Base-by-base conservation (phyloP, 1,140 invertebrate genomes). In the Anoplolepis gracilipes region DNA sequence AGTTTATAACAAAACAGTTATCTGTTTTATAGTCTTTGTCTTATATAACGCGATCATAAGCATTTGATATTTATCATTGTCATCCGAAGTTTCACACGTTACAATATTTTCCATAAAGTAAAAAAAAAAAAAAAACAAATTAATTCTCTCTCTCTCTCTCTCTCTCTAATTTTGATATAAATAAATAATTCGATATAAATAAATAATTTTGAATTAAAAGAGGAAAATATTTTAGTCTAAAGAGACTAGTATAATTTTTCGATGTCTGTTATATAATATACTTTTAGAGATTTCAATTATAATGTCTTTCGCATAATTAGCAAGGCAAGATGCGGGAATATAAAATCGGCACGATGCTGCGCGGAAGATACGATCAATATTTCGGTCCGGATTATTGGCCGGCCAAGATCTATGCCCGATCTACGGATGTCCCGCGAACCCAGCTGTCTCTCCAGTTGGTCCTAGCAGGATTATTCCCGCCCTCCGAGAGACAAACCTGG, bases 391-490 rank as follows among this genome's bases (percentile, higher is more conserved):
- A 95, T 89, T 96, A 97, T 84, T 94, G 94, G 90, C 94, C 95
- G 7, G 94, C 95, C 30, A 95, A 96, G 91, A 95, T 96, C 78
- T 94, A 93, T 39, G 93, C 95, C 5, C 93, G 95, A 46, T 95
- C 95, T 3, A 96, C 96, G 13, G 95, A 96, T 69, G 95, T 95
- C 53, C 94, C 95, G n/a, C 95, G 96, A 42, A 97, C 97, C 79
- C 95, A 97, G 89, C 96, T 97, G 96, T 97, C 97, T 89, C 96
- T 97, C n/a, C 95, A 97, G 85, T 93, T 97, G 75, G 96, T 97
- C 90, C 94, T 97, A 30, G 97, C 97, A 3, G 97, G 97, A 75
- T 93, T 97, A 75, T 96, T 96, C 95, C 96, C 96, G 30, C 96
- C 97, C 4, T 92, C 93, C 1, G 87, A 91, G 16, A 92, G 94